Evolutionary conservation across 2,888 invertebrate species (phyloP).

Genomic region (Chloroclystis v-ata): DNA sequence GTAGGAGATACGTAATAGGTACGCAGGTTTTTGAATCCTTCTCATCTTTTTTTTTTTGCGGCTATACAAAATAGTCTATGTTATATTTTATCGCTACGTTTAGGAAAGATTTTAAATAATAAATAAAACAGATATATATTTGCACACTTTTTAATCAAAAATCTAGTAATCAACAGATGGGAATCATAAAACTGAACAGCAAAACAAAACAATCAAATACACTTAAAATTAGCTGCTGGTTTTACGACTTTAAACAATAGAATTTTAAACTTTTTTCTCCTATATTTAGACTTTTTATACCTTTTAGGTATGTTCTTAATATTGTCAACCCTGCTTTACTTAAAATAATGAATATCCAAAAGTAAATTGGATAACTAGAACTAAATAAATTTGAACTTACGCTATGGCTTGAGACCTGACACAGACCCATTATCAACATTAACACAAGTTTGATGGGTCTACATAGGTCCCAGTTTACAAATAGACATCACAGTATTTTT

Average conservation of each 20-base stretch:
- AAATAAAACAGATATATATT: neutral
- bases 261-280: neutral
- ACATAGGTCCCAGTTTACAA: conserved; percentile 37
- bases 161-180: conserved; percentile 7
- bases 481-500: conserved; percentile 61
- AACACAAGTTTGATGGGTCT: neutral
- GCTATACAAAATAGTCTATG: too few relatives aligned
- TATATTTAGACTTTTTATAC: conserved; percentile 9
- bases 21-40: too few relatives aligned
- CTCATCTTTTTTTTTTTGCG: too few relatives aligned
- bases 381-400: conserved; percentile 31
- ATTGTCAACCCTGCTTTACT: conserved; percentile 14
- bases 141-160: conserved; percentile 13
- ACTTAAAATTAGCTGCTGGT: conserved; percentile 5
- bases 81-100: too few relatives aligned
- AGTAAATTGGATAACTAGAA: conserved; percentile 40
- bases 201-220: conserved; percentile 15
- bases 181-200: conserved; percentile 12
- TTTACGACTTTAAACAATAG: conserved; percentile 9
- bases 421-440: neutral
- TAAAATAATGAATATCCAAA: conserved; percentile 22
- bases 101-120: too few relatives aligned
- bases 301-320: conserved; percentile 20
- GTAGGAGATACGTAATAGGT: too few relatives aligned
- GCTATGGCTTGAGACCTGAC: conserved; percentile 41